Conservation (phyloP, 2,113 vertebrate species). For the Eubucco bourcierii region DNA sequence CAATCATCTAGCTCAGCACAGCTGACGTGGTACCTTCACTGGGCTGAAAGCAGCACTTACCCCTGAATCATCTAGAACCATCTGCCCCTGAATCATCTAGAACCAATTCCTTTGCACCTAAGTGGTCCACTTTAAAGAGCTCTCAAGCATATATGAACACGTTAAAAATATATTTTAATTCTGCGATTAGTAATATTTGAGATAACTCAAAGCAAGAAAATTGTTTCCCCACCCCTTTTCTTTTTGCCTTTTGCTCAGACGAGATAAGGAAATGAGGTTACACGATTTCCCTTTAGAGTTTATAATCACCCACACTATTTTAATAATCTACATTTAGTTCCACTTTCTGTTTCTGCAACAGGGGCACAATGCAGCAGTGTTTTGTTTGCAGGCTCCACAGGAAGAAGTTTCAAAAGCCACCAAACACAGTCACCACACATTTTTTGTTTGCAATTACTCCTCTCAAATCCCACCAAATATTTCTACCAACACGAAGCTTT, state of each 20-base stretch:
- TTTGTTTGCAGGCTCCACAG: not conserved
- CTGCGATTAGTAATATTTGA: not conserved
- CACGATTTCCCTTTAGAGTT: constrained; percentile 9
- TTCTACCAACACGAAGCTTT: not conserved
- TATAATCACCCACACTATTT: constrained; percentile 8
- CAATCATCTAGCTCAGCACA: not conserved
- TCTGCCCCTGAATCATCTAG: not conserved
- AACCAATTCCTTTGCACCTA: not conserved
- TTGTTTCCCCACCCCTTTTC: not conserved
- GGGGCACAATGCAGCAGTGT: not conserved
- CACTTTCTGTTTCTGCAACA: constrained; percentile 23
- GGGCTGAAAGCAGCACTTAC: not conserved
- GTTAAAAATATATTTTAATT: not conserved
- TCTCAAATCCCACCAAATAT: not conserved
- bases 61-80: not conserved
- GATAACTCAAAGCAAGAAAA: not conserved
- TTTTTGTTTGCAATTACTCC: not conserved
- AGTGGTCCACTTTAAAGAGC: not conserved
- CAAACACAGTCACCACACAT: not conserved
- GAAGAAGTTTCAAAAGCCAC: not conserved
- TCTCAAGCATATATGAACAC: not conserved
- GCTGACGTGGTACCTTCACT: not conserved
- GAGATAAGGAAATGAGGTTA: constrained; percentile 26
- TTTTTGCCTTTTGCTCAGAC: not conserved
- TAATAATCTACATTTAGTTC: constrained; percentile 9